phyloP scores from a whole-genome alignment of 2,797 vertebrate genomes.

The Eleutherodactylus coqui region DNA sequence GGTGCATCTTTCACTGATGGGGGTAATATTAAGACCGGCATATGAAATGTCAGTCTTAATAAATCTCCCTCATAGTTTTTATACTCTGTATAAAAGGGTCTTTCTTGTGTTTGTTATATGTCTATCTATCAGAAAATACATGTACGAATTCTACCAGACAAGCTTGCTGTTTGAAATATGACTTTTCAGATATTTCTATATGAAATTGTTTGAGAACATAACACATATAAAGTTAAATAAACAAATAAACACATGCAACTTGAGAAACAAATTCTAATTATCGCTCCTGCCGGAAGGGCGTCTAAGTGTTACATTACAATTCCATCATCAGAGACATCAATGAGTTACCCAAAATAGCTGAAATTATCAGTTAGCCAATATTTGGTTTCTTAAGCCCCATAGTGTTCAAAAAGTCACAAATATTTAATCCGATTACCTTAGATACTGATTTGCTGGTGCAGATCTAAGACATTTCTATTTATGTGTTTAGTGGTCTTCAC shows the following conservation, averaged over 20 bases:
- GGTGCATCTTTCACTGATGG: no score
- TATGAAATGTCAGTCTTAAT: no score
- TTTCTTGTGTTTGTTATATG: not conserved
- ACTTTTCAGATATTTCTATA: not conserved
- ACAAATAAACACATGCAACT: not conserved
- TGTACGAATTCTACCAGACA: not conserved
- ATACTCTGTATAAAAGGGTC: not conserved
- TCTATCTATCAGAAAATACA: not conserved
- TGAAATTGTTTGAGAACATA: not conserved
- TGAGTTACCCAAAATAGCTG: constrained; percentile 13
- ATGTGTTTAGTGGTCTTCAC: constrained; percentile 15
- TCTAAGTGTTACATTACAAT: constrained; percentile 2
- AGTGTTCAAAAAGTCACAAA: constrained; percentile 30
- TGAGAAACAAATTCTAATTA: constrained; percentile 31
- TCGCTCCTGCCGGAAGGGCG: constrained; percentile 10
- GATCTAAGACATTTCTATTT: constrained; percentile 33
- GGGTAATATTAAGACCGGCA: no score
- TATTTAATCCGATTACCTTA: constrained; percentile 43
- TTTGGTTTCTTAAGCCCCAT: constrained; percentile 23
- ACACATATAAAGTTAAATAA: not conserved
- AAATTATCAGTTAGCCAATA: constrained; percentile 23
- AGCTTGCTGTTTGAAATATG: not conserved
- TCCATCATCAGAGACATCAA: constrained; percentile 4
- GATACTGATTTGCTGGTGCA: constrained; percentile 20
- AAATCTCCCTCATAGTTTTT: no score